A percentile compares a stretch with the other conserved stretches of the same genome.
Evolutionary conservation across 2,113 vertebrate species (phyloP).

Genomic region (Grantiella picta): DNA sequence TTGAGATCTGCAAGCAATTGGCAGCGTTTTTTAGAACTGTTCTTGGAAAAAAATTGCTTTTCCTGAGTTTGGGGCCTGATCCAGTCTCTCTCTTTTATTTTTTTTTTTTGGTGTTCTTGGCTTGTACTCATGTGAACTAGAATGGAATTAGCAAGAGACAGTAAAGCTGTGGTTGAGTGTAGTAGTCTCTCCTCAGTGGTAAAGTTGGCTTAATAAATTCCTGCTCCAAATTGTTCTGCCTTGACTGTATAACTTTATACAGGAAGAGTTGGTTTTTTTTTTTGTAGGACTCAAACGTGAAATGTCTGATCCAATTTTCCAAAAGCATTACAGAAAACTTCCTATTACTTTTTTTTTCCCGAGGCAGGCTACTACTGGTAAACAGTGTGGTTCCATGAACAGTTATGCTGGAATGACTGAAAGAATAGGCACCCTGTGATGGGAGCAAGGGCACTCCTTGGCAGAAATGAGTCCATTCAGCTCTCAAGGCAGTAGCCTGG

Average conservation of each 20-base stretch:
- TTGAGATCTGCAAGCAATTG: conserved; percentile 9
- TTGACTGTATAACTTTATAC: background rate
- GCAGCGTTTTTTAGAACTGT: background rate
- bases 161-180: background rate
- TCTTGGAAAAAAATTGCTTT: background rate
- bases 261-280: background rate
- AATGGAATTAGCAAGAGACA: background rate
- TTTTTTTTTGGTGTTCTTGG: background rate
- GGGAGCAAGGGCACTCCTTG: background rate
- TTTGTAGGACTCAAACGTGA: background rate
- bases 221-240: background rate
- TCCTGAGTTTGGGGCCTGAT: background rate
- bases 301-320: background rate
- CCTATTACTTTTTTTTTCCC: background rate
- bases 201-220: background rate
- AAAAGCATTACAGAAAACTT: background rate
- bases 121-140: conserved; percentile 35
- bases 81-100: background rate
- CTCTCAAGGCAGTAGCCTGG: background rate
- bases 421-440: background rate
- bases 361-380: background rate
- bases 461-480: background rate
- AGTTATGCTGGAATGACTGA: background rate
- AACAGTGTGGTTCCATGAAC: background rate
- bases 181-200: background rate